A percentile compares a stretch with the other conserved stretches of the same genome.
phyloP scores from a whole-genome alignment of 2,113 vertebrate genomes.

The Pholis gunnellus region DNA sequence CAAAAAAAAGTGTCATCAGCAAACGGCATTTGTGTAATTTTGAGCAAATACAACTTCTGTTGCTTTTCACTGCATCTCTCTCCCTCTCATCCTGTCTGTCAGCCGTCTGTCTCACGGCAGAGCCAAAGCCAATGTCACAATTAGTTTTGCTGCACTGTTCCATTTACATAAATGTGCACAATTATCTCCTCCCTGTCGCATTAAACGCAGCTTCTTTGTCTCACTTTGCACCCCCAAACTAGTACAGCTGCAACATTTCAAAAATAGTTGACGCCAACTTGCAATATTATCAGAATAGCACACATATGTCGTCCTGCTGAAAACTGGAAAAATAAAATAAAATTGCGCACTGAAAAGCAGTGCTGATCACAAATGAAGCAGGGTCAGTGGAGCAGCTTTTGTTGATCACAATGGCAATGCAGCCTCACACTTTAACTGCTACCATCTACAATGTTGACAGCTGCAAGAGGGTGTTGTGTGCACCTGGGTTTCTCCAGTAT shows the following conservation, averaged over 20 bases:
- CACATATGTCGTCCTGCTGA: background rate
- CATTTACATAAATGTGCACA: background rate
- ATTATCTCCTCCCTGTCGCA: slow-evolving; percentile 16
- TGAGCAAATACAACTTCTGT: background rate
- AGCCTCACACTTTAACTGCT: slow-evolving; percentile 21
- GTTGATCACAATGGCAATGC: slow-evolving; percentile 36
- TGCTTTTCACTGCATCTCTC: background rate
- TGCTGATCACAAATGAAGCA: slow-evolving; percentile 1
- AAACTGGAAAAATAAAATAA: background rate
- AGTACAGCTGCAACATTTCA: slow-evolving; percentile 13
- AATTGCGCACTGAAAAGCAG: background rate
- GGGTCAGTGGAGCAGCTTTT: slow-evolving; percentile 29
- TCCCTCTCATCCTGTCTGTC: background rate
- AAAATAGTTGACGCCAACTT: background rate
- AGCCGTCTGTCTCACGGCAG: background rate
- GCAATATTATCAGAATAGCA: slow-evolving; percentile 3
- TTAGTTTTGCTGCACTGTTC: background rate
- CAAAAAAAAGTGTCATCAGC: background rate
- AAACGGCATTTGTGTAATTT: background rate
- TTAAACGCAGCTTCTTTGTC: slow-evolving; percentile 15
- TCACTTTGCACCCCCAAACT: background rate
- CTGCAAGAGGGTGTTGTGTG: slow-evolving; percentile 14
- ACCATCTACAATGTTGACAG: slow-evolving; percentile 40
- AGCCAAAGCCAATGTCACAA: background rate
- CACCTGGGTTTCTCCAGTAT: slow-evolving; percentile 3